Percentiles rank a stretch among this genome's conserved stretches.
Evolutionary conservation across 2,113 vertebrate genomes (phyloP).

Genomic region (Vireo altiloquus): DNA sequence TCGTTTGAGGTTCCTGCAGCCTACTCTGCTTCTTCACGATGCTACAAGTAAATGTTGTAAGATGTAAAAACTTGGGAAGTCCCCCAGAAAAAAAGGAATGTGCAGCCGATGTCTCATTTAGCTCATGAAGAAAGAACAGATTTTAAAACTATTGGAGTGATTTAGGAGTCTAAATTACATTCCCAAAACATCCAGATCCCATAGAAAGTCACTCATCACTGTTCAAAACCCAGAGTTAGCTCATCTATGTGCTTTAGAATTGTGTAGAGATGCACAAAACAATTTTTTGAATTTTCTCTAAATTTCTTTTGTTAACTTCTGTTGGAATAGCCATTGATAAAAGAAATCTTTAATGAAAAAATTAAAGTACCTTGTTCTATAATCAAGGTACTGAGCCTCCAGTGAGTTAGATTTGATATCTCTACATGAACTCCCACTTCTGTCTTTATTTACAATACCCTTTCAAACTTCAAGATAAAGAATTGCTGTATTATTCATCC

Average conservation of each 20-base stretch:
- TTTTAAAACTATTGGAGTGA: not conserved
- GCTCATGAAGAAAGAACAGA: not conserved
- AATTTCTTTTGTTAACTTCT: not conserved
- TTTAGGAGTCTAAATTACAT: not conserved
- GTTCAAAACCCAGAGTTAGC: not conserved
- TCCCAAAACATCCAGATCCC: not conserved
- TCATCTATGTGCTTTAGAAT: not conserved
- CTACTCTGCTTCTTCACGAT: not conserved
- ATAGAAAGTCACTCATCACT: not conserved
- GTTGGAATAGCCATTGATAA: not conserved
- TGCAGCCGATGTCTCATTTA: not conserved
- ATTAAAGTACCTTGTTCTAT: not conserved
- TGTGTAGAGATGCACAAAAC: not conserved
- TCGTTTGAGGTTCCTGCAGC: not conserved
- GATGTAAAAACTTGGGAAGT: not conserved
- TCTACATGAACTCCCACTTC: not conserved
- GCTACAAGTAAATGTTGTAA: not conserved
- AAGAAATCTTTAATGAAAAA: not conserved
- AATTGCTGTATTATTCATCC: not conserved
- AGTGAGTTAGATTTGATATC: not conserved
- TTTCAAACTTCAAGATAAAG: not conserved
- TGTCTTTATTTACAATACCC: not conserved
- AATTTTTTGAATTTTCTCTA: not conserved
- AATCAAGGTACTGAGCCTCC: fast-evolving
- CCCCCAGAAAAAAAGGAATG: not conserved